Percentiles rank a stretch among this genome's conserved stretches.
Conservation (phyloP, 2,113 vertebrate genomes). For the Amphilophus citrinellus region DNA sequence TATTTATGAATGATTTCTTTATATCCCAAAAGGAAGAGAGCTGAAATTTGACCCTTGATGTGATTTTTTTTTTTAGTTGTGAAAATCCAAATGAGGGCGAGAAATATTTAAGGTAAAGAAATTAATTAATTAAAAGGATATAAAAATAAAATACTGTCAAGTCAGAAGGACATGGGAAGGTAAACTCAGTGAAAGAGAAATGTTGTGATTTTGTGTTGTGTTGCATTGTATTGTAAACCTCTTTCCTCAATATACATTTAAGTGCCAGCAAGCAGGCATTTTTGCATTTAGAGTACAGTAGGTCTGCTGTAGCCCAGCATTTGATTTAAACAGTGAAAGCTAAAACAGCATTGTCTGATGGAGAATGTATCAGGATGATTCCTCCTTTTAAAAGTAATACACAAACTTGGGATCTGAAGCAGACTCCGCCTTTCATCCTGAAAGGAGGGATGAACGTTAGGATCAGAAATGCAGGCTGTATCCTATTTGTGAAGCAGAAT, state of each 20-base stretch:
- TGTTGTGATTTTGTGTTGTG: background rate
- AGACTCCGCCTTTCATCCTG: slow-evolving; percentile 55
- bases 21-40: too few relatives aligned
- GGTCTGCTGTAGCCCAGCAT: background rate
- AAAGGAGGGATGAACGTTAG: slow-evolving; percentile 55
- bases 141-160: background rate
- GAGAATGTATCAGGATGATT: background rate
- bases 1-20: background rate
- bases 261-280: background rate
- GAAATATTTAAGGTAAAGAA: background rate
- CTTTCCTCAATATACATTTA: background rate
- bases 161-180: background rate
- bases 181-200: background rate
- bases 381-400: slow-evolving; percentile 35
- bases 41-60: background rate
- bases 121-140: background rate
- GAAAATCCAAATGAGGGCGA: background rate
- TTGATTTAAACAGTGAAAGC: slow-evolving; percentile 31
- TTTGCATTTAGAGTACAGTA: background rate
- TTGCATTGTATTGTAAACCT: background rate
- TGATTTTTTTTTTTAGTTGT: background rate
- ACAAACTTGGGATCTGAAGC: slow-evolving; percentile 23
- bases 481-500: slow-evolving; percentile 75
- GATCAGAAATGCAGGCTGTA: slow-evolving; percentile 66
- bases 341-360: slow-evolving; percentile 26